phyloP scores from a whole-genome alignment of 2,888 invertebrate genomes.

The Metallyticus violacea region DNA sequence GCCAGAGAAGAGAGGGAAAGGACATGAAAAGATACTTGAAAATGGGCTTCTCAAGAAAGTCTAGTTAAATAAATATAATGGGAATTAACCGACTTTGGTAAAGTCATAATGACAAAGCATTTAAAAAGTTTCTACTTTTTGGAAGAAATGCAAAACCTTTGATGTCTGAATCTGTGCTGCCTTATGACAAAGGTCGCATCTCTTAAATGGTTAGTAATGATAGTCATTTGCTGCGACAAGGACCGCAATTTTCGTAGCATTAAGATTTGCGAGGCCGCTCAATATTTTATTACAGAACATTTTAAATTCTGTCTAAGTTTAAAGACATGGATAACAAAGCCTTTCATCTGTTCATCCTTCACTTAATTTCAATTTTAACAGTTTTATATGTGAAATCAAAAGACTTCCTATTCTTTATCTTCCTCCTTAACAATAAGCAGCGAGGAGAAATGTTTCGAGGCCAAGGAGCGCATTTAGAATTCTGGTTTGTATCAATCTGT shows the following conservation, averaged over 20 bases:
- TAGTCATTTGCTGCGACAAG: neutral
- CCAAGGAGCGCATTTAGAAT: too few relatives aligned
- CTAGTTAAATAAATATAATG: neutral
- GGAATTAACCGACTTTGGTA: neutral
- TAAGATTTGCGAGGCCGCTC: neutral
- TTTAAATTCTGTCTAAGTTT: neutral
- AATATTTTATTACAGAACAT: neutral
- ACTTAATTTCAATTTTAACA: too few relatives aligned
- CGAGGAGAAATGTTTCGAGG: too few relatives aligned
- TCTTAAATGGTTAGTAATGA: neutral
- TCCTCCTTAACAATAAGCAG: too few relatives aligned
- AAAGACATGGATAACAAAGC: neutral
- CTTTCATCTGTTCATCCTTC: neutral
- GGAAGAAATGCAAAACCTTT: neutral
- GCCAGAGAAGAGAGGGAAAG: neutral
- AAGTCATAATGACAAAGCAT: neutral
- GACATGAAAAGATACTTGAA: too few relatives aligned
- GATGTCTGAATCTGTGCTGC: neutral
- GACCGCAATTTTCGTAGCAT: neutral
- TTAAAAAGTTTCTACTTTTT: neutral
- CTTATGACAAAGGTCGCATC: neutral
- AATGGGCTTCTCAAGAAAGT: neutral
- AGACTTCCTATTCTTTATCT: too few relatives aligned
- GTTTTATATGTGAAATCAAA: too few relatives aligned
- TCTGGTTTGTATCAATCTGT: too few relatives aligned